phyloP scores from a whole-genome alignment of 2,797 vertebrate species.

The Scolopax rusticola region DNA sequence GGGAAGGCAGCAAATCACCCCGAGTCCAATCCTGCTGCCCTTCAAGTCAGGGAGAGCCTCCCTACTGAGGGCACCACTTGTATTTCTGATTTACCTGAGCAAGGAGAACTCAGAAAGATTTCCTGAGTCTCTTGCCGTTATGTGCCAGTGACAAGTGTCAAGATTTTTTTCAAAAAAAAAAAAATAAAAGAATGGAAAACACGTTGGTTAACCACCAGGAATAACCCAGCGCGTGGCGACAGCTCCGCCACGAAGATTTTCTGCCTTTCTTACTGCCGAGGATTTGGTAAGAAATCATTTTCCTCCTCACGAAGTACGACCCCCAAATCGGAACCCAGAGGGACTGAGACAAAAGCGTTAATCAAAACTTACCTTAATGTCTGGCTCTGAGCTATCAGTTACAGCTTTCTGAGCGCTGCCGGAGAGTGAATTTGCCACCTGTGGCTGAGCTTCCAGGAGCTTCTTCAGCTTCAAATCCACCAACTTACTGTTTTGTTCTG shows the following conservation, averaged over 20 bases:
- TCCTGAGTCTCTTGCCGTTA: background rate
- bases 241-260: background rate
- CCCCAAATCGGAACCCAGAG: background rate
- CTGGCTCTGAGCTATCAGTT: constrained; percentile 82
- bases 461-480: constrained; percentile 94
- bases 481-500: constrained; percentile 89
- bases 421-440: constrained; percentile 86
- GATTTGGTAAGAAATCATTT: constrained; percentile 50
- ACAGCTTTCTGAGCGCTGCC: constrained; percentile 80
- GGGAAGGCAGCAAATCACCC: background rate
- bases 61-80: background rate
- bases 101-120: background rate
- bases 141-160: background rate
- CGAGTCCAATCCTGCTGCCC: background rate
- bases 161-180: background rate
- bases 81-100: constrained; percentile 8
- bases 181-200: background rate
- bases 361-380: constrained; percentile 82
- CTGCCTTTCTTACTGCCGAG: background rate
- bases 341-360: constrained; percentile 53
- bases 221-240: background rate
- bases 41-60: background rate
- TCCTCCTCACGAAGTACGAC: constrained; percentile 49
- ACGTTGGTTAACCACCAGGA: background rate
- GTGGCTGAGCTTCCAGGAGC: constrained; percentile 87